Conservation (phyloP, 2,888 invertebrate species). For the Meghimatium bilineatum region DNA sequence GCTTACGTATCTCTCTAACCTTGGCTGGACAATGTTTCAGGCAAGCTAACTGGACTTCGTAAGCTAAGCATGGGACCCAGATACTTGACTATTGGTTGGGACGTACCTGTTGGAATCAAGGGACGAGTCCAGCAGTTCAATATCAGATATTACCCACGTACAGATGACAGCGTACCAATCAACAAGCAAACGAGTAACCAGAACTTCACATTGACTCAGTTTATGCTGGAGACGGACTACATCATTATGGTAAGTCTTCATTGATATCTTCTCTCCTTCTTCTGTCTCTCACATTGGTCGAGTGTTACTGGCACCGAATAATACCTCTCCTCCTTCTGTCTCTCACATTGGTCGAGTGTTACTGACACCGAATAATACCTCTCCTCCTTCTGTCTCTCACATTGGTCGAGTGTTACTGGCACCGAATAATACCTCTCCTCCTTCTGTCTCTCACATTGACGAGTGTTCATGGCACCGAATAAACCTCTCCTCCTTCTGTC, state of each 20-base stretch:
- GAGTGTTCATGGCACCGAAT: too few relatives aligned
- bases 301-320: too few relatives aligned
- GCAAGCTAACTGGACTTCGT: conserved; percentile 87
- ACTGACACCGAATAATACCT: too few relatives aligned
- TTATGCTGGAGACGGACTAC: conserved; percentile 91
- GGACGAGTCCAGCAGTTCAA: conserved; percentile 84
- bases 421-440: too few relatives aligned
- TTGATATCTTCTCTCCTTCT: neutral
- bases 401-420: too few relatives aligned
- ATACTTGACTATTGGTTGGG: conserved; percentile 91
- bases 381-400: too few relatives aligned
- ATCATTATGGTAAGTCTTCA: conserved; percentile 83
- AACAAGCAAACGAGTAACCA: conserved; percentile 83
- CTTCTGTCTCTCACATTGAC: too few relatives aligned
- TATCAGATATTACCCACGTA: conserved; percentile 79
- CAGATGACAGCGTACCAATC: conserved; percentile 83
- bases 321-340: too few relatives aligned
- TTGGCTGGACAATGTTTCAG: conserved; percentile 54
- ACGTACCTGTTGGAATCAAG: conserved; percentile 82
- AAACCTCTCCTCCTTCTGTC: too few relatives aligned
- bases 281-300: neutral
- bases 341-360: too few relatives aligned
- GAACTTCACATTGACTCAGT: conserved; percentile 79
- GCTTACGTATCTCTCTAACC: too few relatives aligned
- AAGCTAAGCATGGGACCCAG: conserved; percentile 87